A percentile compares a stretch with the other conserved stretches of the same genome.
Conservation (phyloP, 2,113 vertebrate genomes). For the Perca flavescens region DNA sequence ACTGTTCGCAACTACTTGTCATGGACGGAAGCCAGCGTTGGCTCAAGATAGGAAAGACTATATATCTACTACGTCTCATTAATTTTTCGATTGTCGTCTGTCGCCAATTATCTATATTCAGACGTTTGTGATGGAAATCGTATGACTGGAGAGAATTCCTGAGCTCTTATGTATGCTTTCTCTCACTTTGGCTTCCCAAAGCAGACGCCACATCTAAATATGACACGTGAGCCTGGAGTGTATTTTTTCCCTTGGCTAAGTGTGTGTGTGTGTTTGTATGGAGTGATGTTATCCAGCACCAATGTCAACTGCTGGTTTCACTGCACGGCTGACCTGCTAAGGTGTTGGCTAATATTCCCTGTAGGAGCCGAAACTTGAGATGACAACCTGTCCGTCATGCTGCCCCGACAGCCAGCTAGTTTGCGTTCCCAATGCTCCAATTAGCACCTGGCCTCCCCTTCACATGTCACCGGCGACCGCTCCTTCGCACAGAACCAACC, state of each 20-base stretch:
- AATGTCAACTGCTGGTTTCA: conserved; percentile 51
- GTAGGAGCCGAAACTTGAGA: conserved; percentile 76
- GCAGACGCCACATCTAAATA: conserved; percentile 48
- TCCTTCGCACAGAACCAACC: conserved; percentile 3
- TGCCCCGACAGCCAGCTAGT: conserved; percentile 36
- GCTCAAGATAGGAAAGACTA: neutral
- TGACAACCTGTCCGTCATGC: conserved; percentile 59
- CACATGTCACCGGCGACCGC: conserved; percentile 70
- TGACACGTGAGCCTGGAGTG: conserved; percentile 41
- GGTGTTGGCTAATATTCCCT: conserved; percentile 68
- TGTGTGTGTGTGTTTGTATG: conserved; percentile 23
- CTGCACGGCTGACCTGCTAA: conserved; percentile 58
- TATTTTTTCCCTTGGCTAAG: conserved; percentile 36
- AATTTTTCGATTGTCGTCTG: conserved; percentile 55
- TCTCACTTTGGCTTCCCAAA: conserved; percentile 21
- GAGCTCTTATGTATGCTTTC: conserved; percentile 14
- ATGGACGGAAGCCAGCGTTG: conserved; percentile 39
- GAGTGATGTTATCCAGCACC: conserved; percentile 56
- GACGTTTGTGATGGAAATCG: conserved; percentile 56
- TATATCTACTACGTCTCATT: conserved; percentile 34
- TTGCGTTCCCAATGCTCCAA: conserved; percentile 69
- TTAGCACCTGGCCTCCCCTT: conserved; percentile 75
- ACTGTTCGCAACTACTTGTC: conserved; percentile 48
- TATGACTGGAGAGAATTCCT: conserved; percentile 28
- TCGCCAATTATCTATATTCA: conserved; percentile 47